Percentiles rank a stretch among this genome's conserved stretches.
Conservation (phyloP, 1,140 invertebrate species). For the Maniola jurtina region DNA sequence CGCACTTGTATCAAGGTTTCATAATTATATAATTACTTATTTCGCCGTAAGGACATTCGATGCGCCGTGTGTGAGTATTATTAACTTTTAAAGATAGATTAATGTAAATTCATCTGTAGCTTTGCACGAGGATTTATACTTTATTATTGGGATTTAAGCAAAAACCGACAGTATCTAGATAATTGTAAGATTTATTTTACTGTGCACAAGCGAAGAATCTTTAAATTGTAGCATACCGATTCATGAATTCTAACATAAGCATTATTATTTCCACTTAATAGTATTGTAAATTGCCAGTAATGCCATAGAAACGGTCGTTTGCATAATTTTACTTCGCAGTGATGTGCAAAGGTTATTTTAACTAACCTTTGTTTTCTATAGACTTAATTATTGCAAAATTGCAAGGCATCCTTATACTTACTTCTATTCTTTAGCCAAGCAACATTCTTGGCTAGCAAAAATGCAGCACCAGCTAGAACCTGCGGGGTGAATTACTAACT, state of each 20-base stretch:
- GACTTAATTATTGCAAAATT: not conserved
- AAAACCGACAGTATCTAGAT: not conserved
- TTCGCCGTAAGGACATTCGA: no score
- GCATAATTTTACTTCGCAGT: constrained; percentile 13
- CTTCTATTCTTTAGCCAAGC: no score
- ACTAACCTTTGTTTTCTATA: not conserved
- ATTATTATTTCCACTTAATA: constrained; percentile 18
- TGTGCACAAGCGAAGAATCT: not conserved
- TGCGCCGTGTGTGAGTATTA: no score
- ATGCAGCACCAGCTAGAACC: no score
- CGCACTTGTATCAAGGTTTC: no score
- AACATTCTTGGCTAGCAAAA: no score
- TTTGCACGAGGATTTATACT: not conserved
- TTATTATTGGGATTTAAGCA: not conserved
- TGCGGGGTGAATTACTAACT: no score
- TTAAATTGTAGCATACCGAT: constrained; percentile 6
- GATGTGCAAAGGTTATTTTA: constrained; percentile 12
- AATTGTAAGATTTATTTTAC: not conserved
- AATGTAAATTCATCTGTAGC: not conserved
- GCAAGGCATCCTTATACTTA: no score
- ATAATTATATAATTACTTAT: no score
- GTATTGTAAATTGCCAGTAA: constrained; percentile 16
- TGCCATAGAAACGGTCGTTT: constrained; percentile 10
- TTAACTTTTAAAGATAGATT: no score
- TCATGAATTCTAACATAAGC: constrained; percentile 14